These are phyloP conservation scores for Rhinoptilus africanus DNA, from an alignment of 2,113 vertebrate species.

Conservation along the genomic window DNA sequence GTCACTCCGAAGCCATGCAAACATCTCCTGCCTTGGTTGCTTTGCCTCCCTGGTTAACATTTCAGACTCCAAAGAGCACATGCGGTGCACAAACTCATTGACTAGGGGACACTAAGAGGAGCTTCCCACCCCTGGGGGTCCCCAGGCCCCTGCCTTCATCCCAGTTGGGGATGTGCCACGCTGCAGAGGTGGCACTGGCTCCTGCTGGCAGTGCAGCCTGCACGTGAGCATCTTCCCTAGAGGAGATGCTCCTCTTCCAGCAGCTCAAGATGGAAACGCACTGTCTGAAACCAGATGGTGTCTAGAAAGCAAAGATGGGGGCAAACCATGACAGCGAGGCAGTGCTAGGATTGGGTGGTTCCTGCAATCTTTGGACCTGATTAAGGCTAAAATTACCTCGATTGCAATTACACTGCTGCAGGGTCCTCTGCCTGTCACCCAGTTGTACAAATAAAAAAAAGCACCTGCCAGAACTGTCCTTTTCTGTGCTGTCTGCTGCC, in stretches of 20 bases:
- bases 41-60: not conserved
- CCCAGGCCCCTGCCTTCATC: not conserved
- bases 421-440: not conserved
- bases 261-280: fast-evolving
- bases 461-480: not conserved
- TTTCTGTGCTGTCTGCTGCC: not conserved
- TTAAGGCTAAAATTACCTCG: not conserved
- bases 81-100: not conserved
- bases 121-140: not conserved
- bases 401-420: not conserved
- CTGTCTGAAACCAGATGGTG: not conserved
- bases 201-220: not conserved
- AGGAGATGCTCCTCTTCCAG: not conserved
- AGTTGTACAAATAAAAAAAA: not conserved
- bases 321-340: not conserved
- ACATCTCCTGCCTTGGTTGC: not conserved
- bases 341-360: not conserved
- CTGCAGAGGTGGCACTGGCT: not conserved
- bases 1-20: not conserved
- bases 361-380: not conserved
- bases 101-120: not conserved
- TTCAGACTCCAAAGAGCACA: not conserved
- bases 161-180: fast-evolving
- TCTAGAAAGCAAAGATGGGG: not conserved
- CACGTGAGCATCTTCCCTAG: not conserved